Evolutionary conservation across 2,113 vertebrate species (phyloP).

Genomic region (Mormoops blainvillei): DNA sequence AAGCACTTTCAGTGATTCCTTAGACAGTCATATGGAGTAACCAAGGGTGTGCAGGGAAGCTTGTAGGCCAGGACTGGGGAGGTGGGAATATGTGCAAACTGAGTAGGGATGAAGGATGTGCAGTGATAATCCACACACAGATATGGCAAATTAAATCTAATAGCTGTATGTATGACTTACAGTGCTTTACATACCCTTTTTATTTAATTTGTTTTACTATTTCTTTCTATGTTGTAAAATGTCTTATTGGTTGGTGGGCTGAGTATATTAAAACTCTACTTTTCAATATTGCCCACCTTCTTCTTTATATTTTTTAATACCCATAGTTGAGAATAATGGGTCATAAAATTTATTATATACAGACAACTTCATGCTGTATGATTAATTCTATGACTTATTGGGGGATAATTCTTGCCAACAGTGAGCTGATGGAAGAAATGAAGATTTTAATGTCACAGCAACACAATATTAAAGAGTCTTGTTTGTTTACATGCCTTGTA

Average conservation of each 20-base stretch:
- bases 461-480: background rate
- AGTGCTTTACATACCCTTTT: background rate
- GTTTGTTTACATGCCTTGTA: background rate
- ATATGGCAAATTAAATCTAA: background rate
- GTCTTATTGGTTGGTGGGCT: background rate
- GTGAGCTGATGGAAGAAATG: background rate
- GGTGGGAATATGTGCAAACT: background rate
- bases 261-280: background rate
- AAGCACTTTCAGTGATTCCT: background rate
- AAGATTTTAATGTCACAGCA: background rate
- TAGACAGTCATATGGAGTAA: background rate
- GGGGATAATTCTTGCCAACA: background rate
- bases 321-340: background rate
- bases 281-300: background rate
- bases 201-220: background rate
- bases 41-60: background rate
- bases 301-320: background rate
- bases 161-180: background rate
- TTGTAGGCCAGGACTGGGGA: background rate
- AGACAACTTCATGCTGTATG: background rate
- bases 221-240: slow-evolving; percentile 23
- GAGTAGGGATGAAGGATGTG: background rate
- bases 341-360: background rate
- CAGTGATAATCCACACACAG: background rate
- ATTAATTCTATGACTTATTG: background rate